Base-by-base conservation (phyloP, 2,888 invertebrate genomes). In the Lochmaea crataegi region DNA sequence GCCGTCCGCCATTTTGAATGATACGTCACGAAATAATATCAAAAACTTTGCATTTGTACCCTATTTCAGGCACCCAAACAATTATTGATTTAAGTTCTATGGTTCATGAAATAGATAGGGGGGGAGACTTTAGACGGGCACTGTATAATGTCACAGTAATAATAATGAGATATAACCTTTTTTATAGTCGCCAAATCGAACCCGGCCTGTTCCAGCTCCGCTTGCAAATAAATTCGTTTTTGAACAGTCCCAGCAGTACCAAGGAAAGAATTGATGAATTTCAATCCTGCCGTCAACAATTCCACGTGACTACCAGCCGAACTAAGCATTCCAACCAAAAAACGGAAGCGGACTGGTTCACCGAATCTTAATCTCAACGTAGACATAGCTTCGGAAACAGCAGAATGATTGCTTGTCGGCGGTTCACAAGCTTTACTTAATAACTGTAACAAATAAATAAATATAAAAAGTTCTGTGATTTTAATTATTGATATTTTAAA, bases 271-370 rank as follows among this genome's bases (percentile, higher is more conserved):
- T 97, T 97, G 69, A 97, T 90, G 85, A 97, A 96, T 81, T 90
- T 90, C 76, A 97, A 89, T 0, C 96, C 96, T 4, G 94, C 93
- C 3, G 93, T 91, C 80, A 95, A 91, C 5, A 96, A 88, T 76
- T 94, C 94, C 0, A 92, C 92, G 67, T 88, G 87, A 11, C 88
- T 88, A 16, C 94, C 93, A 0, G 92, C 89, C 71, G 95, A 94
- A 81, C 93, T 93, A 73, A 97, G 89, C 91, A 96, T 96, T 1
- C 96, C 96, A 9, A 96, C 93, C 0, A 97, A 90, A 84, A 97
- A 94, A 75, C 97, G 91, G 87, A 97, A 97, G 83, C 97, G 91
- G 7, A 97, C 96, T 0, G 97, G 96, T 85, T 98, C 97, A 4
- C 96, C 96, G 84, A 95, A 95, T 73, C 96, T 90, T 7, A 97